These are phyloP conservation scores for Spilogale gracilis DNA, from an alignment of 2,113 vertebrate genomes.

Conservation along the genomic window DNA sequence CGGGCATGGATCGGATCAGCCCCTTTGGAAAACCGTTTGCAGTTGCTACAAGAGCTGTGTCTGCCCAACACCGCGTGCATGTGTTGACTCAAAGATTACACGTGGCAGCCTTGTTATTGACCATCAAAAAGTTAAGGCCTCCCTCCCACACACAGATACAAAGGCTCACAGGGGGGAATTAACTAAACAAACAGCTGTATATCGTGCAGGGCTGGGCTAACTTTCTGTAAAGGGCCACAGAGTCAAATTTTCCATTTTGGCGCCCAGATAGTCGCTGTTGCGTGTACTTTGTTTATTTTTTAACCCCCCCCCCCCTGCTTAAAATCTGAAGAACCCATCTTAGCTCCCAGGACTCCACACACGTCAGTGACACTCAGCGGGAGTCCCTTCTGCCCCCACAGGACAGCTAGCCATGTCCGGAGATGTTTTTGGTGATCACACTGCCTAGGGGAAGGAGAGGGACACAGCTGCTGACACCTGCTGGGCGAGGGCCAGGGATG, in stretches of 20 bases:
- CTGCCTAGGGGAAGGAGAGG: too few relatives aligned
- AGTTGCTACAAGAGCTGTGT: not conserved
- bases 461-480: not conserved
- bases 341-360: not conserved
- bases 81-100: not conserved
- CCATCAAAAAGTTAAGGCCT: not conserved
- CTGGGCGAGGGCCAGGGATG: not conserved
- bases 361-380: too few relatives aligned
- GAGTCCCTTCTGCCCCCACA: not conserved
- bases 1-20: not conserved
- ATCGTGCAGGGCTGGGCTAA: not conserved
- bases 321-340: not conserved
- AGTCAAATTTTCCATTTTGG: not conserved
- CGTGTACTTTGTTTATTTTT: not conserved
- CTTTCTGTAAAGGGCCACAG: not conserved
- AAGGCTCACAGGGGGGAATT: not conserved
- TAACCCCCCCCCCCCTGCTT: accelerated
- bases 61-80: accelerated
- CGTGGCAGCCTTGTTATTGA: not conserved
- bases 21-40: not conserved
- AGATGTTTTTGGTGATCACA: not conserved
- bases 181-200: not conserved
- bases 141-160: not conserved
- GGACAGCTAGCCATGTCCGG: not conserved
- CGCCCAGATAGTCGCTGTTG: not conserved